Evolutionary conservation across 2,113 vertebrate genomes (phyloP).

Genomic region (Heterotis niloticus): DNA sequence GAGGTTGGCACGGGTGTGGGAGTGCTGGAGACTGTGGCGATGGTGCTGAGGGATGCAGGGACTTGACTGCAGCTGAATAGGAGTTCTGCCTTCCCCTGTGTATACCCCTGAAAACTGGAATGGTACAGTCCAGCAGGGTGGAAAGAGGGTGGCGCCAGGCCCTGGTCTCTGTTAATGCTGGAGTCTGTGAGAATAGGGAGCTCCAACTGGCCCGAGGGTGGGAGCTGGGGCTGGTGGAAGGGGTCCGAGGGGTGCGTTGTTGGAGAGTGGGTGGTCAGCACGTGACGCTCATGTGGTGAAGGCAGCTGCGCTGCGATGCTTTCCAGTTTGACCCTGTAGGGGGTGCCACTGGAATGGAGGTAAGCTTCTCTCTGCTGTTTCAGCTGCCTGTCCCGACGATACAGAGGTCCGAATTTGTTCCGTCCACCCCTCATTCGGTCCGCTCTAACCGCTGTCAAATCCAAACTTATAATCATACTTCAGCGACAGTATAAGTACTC

Average conservation of each 20-base stretch:
- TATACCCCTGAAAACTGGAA: conserved; percentile 38
- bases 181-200: conserved; percentile 48
- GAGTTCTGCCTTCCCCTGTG: conserved; percentile 48
- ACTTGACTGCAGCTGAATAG: conserved; percentile 37
- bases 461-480: not conserved
- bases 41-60: conserved; percentile 23
- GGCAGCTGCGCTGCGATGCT: conserved; percentile 41
- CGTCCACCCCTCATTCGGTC: conserved; percentile 73
- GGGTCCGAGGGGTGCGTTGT: conserved; percentile 40
- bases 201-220: conserved; percentile 40
- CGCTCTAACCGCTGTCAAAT: conserved; percentile 63
- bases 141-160: conserved; percentile 38
- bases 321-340: conserved; percentile 60
- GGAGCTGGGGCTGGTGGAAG: conserved; percentile 48
- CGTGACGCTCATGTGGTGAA: conserved; percentile 43
- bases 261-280: conserved; percentile 33
- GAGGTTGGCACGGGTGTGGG: not conserved
- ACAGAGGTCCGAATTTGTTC: conserved; percentile 73
- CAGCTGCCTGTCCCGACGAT: conserved; percentile 64
- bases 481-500: not conserved
- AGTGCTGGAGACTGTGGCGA: conserved; percentile 12
- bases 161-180: conserved; percentile 38
- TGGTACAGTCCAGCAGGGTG: conserved; percentile 49
- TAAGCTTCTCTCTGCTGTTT: conserved; percentile 57
- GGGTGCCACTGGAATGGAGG: conserved; percentile 39